phyloP scores from a whole-genome alignment of 2,888 invertebrate species.

The Odontomyia ornata region DNA sequence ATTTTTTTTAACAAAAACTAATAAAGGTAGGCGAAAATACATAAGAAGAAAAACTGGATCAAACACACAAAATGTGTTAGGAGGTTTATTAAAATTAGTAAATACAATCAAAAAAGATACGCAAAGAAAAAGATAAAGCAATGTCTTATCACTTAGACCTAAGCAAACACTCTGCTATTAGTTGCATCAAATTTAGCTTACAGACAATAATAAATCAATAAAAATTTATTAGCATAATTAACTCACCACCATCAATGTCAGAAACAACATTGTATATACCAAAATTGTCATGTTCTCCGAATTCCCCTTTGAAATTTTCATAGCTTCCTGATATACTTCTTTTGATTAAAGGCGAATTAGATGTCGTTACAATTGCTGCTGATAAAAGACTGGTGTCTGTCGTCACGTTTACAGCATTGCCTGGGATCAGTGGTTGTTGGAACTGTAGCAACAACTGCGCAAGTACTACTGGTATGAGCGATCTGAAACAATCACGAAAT shows the following conservation, averaged over 20 bases:
- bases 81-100: too few relatives aligned
- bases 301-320: background rate
- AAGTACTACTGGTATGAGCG: slow-evolving; percentile 61
- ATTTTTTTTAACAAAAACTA: too few relatives aligned
- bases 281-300: background rate
- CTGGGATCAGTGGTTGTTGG: slow-evolving; percentile 53
- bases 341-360: background rate
- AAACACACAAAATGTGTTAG: too few relatives aligned
- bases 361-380: background rate
- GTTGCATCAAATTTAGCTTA: too few relatives aligned
- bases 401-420: background rate
- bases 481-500: slow-evolving; percentile 54
- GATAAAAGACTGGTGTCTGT: background rate
- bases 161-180: too few relatives aligned
- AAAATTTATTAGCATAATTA: too few relatives aligned
- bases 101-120: too few relatives aligned
- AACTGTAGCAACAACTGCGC: slow-evolving; percentile 63
- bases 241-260: slow-evolving; percentile 20
- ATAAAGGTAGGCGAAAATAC: too few relatives aligned
- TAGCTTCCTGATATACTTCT: background rate
- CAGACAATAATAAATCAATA: too few relatives aligned
- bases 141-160: too few relatives aligned
- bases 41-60: too few relatives aligned
- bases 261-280: background rate
- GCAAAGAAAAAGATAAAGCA: too few relatives aligned